Percentiles rank a stretch among this genome's conserved stretches.
phyloP scores from a whole-genome alignment of 2,113 vertebrate genomes.

The Ardeotis arabs region DNA sequence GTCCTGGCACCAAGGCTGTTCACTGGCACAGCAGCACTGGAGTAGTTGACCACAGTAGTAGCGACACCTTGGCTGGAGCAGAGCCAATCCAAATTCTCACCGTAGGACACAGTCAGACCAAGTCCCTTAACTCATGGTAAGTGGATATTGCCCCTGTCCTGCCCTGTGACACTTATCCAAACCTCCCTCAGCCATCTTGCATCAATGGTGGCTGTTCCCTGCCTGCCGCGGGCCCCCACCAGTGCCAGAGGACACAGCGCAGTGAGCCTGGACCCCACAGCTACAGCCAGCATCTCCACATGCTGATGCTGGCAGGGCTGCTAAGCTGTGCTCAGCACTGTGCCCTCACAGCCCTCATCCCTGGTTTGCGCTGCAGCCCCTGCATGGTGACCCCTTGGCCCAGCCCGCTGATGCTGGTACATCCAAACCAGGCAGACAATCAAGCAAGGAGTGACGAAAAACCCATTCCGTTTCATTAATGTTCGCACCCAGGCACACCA shows the following conservation, averaged over 20 bases:
- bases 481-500: fast-evolving
- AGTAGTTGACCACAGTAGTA: not conserved
- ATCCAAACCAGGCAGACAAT: fast-evolving
- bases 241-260: not conserved
- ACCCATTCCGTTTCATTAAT: not conserved
- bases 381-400: not conserved
- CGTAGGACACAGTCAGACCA: fast-evolving
- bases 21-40: not conserved
- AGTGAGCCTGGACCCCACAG: not conserved
- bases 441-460: not conserved
- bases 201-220: fast-evolving
- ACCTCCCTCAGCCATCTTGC: not conserved
- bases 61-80: fast-evolving
- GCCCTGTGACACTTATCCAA: not conserved
- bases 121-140: not conserved
- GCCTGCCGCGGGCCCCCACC: too few species aligned
- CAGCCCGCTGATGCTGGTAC: fast-evolving
- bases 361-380: not conserved
- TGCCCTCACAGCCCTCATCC: too few species aligned
- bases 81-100: fast-evolving
- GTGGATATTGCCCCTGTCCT: too few species aligned
- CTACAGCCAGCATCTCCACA: not conserved
- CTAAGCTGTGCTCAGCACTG: not conserved
- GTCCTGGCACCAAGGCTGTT: not conserved
- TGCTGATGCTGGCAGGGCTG: not conserved